These are phyloP conservation scores for Timema podura DNA, from an alignment of 2,888 invertebrate genomes.

Conservation along the genomic window DNA sequence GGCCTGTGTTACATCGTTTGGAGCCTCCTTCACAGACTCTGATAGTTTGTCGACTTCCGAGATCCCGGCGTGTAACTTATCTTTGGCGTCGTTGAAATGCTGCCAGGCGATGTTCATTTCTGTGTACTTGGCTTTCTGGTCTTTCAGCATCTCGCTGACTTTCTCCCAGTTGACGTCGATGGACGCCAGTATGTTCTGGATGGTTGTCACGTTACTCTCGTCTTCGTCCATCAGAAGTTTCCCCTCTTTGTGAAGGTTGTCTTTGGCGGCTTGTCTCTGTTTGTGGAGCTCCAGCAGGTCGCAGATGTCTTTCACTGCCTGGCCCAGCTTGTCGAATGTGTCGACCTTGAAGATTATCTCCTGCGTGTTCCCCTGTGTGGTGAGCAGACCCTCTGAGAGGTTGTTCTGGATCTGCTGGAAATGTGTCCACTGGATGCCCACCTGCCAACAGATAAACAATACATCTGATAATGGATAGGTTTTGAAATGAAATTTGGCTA, in stretches of 20 bases:
- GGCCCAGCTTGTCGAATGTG: slow-evolving; percentile 48
- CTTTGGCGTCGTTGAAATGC: slow-evolving; percentile 68
- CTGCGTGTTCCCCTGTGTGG: slow-evolving; percentile 54
- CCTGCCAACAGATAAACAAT: background rate
- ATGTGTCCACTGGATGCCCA: slow-evolving; percentile 68
- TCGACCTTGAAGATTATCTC: slow-evolving; percentile 51
- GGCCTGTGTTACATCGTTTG: slow-evolving; percentile 69
- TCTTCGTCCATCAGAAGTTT: slow-evolving; percentile 76
- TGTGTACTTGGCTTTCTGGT: slow-evolving; percentile 69
- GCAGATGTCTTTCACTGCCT: slow-evolving; percentile 52
- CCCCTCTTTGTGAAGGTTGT: slow-evolving; percentile 74
- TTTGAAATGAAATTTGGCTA: too few species aligned
- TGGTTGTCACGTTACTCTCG: slow-evolving; percentile 70
- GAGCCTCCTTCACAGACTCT: slow-evolving; percentile 59
- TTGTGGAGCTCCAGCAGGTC: slow-evolving; percentile 51
- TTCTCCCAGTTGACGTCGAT: slow-evolving; percentile 80
- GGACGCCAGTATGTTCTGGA: slow-evolving; percentile 73
- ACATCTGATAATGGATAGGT: background rate
- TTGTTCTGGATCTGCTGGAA: slow-evolving; percentile 71
- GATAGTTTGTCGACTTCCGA: slow-evolving; percentile 63
- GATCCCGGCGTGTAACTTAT: slow-evolving; percentile 65
- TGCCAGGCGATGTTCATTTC: slow-evolving; percentile 69
- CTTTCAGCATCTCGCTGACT: slow-evolving; percentile 66
- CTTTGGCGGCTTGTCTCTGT: slow-evolving; percentile 48
- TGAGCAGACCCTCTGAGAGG: slow-evolving; percentile 60